These are phyloP conservation scores for Lota lota DNA, from an alignment of 2,113 vertebrate genomes.

Conservation along the genomic window DNA sequence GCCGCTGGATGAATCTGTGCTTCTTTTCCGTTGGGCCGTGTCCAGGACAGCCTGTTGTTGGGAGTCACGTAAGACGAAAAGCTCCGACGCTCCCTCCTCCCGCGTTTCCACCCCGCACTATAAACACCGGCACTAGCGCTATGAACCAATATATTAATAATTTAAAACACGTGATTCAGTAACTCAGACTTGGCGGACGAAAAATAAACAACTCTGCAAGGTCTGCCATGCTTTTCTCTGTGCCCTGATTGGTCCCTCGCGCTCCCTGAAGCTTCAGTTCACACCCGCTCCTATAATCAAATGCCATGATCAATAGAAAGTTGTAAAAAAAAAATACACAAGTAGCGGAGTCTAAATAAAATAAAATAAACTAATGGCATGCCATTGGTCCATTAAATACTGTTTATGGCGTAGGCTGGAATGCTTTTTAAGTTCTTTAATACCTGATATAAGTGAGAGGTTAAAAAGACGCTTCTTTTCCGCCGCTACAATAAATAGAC, in stretches of 20 bases:
- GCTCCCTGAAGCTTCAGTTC: conserved; percentile 56
- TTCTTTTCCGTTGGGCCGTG: too few relatives aligned
- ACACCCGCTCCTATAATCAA: conserved; percentile 38
- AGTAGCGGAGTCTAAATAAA: conserved; percentile 34
- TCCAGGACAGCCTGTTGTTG: too few relatives aligned
- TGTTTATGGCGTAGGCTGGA: conserved; percentile 65
- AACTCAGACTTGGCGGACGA: conserved; percentile 14
- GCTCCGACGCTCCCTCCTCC: not conserved
- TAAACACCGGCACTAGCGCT: conserved; percentile 27
- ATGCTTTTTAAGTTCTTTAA: conserved; percentile 72
- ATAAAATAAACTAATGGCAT: conserved; percentile 51
- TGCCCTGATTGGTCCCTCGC: conserved; percentile 37
- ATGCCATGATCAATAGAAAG: conserved; percentile 49
- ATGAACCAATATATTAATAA: conserved; percentile 67
- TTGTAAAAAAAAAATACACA: conserved; percentile 29
- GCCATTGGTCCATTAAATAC: conserved; percentile 73
- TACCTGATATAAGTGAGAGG: conserved; percentile 71
- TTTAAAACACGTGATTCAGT: conserved; percentile 48
- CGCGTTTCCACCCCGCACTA: too few relatives aligned
- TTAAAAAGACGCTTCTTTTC: conserved; percentile 55
- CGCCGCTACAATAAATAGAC: conserved; percentile 68
- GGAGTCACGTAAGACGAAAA: too few relatives aligned
- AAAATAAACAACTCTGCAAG: conserved; percentile 13
- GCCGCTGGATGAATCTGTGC: not conserved
- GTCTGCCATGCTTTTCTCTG: conserved; percentile 37